phyloP scores from a whole-genome alignment of 1,140 invertebrate species.

The Drosophila pallidifrons region DNA sequence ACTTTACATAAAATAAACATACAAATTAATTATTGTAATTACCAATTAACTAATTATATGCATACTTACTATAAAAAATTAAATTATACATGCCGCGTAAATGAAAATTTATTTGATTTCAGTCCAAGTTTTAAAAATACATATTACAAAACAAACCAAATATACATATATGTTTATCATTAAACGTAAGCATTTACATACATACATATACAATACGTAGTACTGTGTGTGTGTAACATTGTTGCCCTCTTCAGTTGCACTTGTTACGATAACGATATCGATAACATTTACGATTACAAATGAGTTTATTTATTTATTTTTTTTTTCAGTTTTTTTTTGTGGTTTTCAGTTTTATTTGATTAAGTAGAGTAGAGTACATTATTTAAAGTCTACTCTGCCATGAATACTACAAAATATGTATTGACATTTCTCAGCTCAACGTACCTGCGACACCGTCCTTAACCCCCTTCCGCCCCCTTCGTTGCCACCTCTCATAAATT shows the following conservation, averaged over 20 bases:
- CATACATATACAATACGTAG: constrained; percentile 20
- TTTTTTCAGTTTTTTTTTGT: neutral
- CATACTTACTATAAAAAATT: constrained; percentile 4
- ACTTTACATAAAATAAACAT: constrained; percentile 36
- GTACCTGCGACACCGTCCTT: neutral
- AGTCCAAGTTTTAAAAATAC: constrained; percentile 74
- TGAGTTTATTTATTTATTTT: constrained; percentile 9
- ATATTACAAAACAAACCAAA: constrained; percentile 40
- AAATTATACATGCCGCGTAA: constrained; percentile 53
- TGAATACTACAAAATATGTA: neutral
- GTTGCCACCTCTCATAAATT: constrained; percentile 54
- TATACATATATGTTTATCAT: constrained; percentile 35
- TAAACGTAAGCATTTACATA: constrained; percentile 39
- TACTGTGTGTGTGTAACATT: constrained; percentile 16
- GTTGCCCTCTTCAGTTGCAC: constrained; percentile 28
- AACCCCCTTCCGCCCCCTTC: constrained; percentile 4
- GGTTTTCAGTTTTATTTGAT: neutral
- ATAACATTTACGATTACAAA: neutral
- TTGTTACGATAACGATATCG: neutral
- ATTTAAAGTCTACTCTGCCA: constrained; percentile 20
- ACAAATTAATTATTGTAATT: constrained; percentile 28
- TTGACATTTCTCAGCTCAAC: constrained; percentile 32
- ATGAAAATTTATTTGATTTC: constrained; percentile 80
- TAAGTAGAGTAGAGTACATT: constrained; percentile 27
- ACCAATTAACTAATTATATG: constrained; percentile 26